These are phyloP conservation scores for Drosophila anomalipes DNA, from an alignment of 2,888 invertebrate genomes.

Conservation along the genomic window DNA sequence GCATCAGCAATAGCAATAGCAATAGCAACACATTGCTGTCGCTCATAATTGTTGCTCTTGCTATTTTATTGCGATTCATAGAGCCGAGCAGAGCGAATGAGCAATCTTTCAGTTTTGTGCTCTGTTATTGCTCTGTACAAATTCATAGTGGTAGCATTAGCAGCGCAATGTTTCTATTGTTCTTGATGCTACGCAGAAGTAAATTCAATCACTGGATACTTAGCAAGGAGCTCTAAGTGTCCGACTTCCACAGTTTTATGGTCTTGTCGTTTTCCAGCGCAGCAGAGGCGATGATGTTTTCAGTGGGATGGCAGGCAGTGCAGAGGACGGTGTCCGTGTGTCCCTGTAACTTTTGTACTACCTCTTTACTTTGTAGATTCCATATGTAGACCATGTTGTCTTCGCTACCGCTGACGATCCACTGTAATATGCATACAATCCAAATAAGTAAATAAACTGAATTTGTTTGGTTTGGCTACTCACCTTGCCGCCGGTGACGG, in stretches of 20 bases:
- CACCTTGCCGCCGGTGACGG: slow-evolving; percentile 99
- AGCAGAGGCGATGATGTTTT: slow-evolving; percentile 99
- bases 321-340: slow-evolving; percentile 98
- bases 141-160: not conserved
- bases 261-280: slow-evolving; percentile 99
- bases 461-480: slow-evolving; percentile 44
- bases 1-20: not conserved
- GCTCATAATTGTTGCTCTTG: not conserved
- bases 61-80: not conserved
- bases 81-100: not conserved
- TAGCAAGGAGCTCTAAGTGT: slow-evolving; percentile 88
- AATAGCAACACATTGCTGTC: not conserved
- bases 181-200: not conserved
- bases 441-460: not conserved
- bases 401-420: slow-evolving; percentile 99
- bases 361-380: slow-evolving; percentile 99
- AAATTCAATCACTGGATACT: not conserved
- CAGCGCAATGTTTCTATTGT: slow-evolving; percentile 7
- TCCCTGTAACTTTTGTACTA: slow-evolving; percentile 98
- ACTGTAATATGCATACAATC: slow-evolving; percentile 87
- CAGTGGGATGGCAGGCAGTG: slow-evolving; percentile 99
- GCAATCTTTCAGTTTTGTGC: not conserved
- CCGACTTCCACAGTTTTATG: slow-evolving; percentile 99
- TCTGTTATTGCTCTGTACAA: not conserved
- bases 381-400: slow-evolving; percentile 99